Percentiles rank a stretch among this genome's conserved stretches.
Evolutionary conservation across 2,113 vertebrate genomes (phyloP).

Genomic region (Cyprinodon variegatus): DNA sequence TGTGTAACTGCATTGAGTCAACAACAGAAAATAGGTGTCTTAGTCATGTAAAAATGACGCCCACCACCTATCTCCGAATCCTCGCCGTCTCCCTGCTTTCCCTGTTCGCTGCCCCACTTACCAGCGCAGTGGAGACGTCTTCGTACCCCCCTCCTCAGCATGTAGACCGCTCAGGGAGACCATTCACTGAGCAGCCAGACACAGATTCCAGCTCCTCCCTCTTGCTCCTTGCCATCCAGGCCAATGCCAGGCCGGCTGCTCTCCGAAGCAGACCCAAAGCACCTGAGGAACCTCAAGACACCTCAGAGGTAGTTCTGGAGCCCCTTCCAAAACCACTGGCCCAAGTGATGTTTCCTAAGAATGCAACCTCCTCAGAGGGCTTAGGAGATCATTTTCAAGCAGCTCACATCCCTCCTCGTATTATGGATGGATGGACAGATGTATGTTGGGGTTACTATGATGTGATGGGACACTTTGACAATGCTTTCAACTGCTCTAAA

Average conservation of each 20-base stretch:
- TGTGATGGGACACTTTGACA: conserved; percentile 92
- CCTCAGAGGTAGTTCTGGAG: conserved; percentile 64
- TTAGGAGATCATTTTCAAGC: conserved; percentile 77
- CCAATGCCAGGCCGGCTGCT: conserved; percentile 55
- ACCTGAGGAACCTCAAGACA: conserved; percentile 43
- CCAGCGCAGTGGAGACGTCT: conserved; percentile 64
- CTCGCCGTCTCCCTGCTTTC: conserved; percentile 76
- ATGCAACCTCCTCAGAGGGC: conserved; percentile 73
- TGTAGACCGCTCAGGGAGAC: conserved; percentile 54
- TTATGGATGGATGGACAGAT: conserved; percentile 80
- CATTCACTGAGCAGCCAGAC: conserved; percentile 45
- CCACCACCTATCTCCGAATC: conserved; percentile 77
- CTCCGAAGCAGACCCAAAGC: conserved; percentile 54
- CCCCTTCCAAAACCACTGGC: conserved; percentile 72
- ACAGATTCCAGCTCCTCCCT: conserved; percentile 45
- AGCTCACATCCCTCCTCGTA: conserved; percentile 74
- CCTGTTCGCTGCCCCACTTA: conserved; percentile 72
- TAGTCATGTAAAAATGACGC: conserved; percentile 84
- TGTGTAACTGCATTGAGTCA: conserved; percentile 73
- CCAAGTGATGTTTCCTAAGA: conserved; percentile 81
- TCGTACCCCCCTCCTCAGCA: conserved; percentile 45
- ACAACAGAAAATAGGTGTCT: conserved; percentile 77
- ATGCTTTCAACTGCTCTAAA: conserved; percentile 91
- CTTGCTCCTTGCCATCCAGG: conserved; percentile 57
- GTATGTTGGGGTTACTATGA: conserved; percentile 91